Base-by-base conservation (phyloP, 64 coral and sea anemone species). In the Dendronephthya gigantea region DNA sequence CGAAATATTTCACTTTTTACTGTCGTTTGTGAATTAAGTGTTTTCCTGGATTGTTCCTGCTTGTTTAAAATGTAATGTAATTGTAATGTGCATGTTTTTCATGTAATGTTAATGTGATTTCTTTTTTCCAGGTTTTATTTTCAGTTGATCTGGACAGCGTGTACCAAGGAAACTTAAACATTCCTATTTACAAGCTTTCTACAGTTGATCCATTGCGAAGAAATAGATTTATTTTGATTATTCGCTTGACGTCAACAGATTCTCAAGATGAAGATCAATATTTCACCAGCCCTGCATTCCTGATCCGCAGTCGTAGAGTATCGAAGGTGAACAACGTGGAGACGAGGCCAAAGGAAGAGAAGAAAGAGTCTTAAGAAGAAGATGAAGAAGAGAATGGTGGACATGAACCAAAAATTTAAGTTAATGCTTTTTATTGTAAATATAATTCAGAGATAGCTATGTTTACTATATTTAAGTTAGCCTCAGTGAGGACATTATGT, bases 161-260 rank as follows among this genome's bases (percentile, higher is more conserved):
- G 25, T 79, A 79, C 32, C 30, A 35, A 17, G 37, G 19, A 29
- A 34, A 13, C 36, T 35, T 29, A 29, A 39, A 79, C 25, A 79
- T 29, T 33, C 72, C 25, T 12, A 29, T 79, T 10, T 79, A 79
- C 72, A 79, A 79, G 72, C 72, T 79, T 16, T 79, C 72, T 19
- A 79, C 72, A 34, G 72, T 79, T 34, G 72, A 79, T 79, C 72
- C 72, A 19, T 36, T 79, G 37, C 72, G 72, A 2, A 79, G 72
- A 79, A 79, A 79, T 19, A 79, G 29, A 39, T 79, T 79, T 9
- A 35, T 79, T 34, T 33, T 79, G 7, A 79, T 79, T 29, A 19
- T 79, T 34, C 72, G 72, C 15, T 1, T 79, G 15, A 35, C 31
- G 9, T 79, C 32, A 12, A 39, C 30, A 5, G 32, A 79, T 16